These are phyloP conservation scores for Aleadryas rufinucha DNA, from an alignment of 2,113 vertebrate species.

Conservation along the genomic window DNA sequence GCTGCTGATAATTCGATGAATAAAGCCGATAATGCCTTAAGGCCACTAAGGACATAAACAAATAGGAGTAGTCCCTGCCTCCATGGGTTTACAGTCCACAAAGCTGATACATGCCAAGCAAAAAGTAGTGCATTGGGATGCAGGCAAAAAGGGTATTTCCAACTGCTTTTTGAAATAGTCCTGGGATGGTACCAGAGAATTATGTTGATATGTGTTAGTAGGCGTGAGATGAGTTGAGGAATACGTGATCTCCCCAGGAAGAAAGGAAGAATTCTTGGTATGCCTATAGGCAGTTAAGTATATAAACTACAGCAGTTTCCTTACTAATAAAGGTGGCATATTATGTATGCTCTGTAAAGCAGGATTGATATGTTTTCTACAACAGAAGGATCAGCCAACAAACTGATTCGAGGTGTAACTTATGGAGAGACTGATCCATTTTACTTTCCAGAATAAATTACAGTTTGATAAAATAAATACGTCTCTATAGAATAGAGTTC, in stretches of 20 bases:
- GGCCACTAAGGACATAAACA: neutral
- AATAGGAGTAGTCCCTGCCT: neutral
- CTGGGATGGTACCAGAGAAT: neutral
- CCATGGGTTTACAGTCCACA: neutral
- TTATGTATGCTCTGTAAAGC: neutral
- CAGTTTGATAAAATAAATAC: conserved; percentile 21
- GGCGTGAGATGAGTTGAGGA: neutral
- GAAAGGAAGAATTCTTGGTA: neutral
- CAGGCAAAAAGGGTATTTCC: neutral
- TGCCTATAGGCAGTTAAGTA: neutral
- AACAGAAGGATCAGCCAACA: neutral
- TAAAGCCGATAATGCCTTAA: neutral
- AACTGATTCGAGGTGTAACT: accelerated
- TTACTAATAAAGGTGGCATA: neutral
- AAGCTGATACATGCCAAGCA: neutral
- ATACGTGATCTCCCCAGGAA: neutral
- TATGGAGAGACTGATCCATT: neutral
- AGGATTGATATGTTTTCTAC: neutral
- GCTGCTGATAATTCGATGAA: neutral
- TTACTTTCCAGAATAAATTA: conserved; percentile 28
- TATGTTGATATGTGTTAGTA: neutral
- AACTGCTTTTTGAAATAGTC: neutral
- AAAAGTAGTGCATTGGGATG: neutral
- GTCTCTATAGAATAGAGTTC: neutral
- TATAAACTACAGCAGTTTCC: neutral